Evolutionary conservation across 2,113 vertebrate species (phyloP).

Genomic region (Zingel zingel): DNA sequence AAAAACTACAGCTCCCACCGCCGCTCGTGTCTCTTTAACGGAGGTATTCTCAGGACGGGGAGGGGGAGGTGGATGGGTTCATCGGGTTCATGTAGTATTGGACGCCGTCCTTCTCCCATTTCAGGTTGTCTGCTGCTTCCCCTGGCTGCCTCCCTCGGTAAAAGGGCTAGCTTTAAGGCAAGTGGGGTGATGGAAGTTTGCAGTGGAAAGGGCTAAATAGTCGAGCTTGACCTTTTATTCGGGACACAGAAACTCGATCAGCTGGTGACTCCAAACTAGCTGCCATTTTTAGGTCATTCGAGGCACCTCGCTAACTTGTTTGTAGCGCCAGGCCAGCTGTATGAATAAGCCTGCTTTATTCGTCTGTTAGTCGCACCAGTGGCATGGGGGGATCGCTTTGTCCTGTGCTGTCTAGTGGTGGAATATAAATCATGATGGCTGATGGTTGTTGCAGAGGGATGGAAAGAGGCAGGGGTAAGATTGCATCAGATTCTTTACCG

Average conservation of each 20-base stretch:
- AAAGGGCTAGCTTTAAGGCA: constrained; percentile 60
- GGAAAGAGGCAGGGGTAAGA: constrained; percentile 81
- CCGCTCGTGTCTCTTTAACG: constrained; percentile 72
- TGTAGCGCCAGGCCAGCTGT: constrained; percentile 40
- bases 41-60: constrained; percentile 74
- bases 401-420: constrained; percentile 47
- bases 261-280: constrained; percentile 69
- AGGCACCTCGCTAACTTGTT: constrained; percentile 64
- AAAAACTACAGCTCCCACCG: constrained; percentile 2
- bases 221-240: constrained; percentile 64
- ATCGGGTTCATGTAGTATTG: constrained; percentile 84
- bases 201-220: constrained; percentile 39
- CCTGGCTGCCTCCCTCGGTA: constrained; percentile 43
- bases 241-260: constrained; percentile 65
- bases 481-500: constrained; percentile 72
- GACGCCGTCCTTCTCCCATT: constrained; percentile 77
- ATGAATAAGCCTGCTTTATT: constrained; percentile 42
- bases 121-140: constrained; percentile 63
- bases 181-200: constrained; percentile 45
- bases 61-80: constrained; percentile 71
- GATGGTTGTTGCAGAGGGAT: constrained; percentile 82
- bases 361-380: constrained; percentile 2
- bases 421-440: constrained; percentile 81
- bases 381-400: constrained; percentile 74
- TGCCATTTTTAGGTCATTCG: constrained; percentile 81